Conservation (phyloP, 1,140 invertebrate genomes). For the Cotesia glomerata region DNA sequence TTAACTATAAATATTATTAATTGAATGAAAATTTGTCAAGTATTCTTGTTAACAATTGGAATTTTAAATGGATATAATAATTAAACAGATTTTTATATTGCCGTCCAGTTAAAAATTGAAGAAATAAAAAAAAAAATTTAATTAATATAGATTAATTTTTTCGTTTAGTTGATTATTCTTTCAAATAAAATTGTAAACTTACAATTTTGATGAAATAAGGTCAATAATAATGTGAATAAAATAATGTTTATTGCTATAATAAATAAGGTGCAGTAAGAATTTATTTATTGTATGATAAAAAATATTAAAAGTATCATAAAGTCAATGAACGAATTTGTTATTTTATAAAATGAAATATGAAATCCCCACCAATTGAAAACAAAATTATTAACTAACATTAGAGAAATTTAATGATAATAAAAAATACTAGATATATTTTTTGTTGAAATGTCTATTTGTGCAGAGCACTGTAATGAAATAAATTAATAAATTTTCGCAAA, state of each 20-base stretch:
- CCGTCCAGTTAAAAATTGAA: slow-evolving; percentile 40
- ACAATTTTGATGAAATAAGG: slow-evolving; percentile 6
- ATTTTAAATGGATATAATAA: slow-evolving; percentile 15
- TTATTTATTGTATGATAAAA: slow-evolving; percentile 3
- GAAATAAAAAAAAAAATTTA: slow-evolving; percentile 28
- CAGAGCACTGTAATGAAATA: slow-evolving; percentile 50
- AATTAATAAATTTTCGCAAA: slow-evolving; percentile 49
- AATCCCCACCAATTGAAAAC: slow-evolving; percentile 15
- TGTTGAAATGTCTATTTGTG: slow-evolving; percentile 46
- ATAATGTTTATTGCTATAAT: slow-evolving; percentile 36
- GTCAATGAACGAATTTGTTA: too few relatives aligned
- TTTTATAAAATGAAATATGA: slow-evolving; percentile 12
- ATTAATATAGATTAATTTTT: slow-evolving; percentile 21
- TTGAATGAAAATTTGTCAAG: slow-evolving; percentile 9
- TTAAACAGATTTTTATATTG: slow-evolving; percentile 44
- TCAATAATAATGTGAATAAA: background rate
- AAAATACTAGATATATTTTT: slow-evolving; percentile 35
- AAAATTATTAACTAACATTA: background rate
- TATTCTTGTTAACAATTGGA: slow-evolving; percentile 6
- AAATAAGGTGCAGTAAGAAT: slow-evolving; percentile 27
- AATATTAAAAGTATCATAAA: background rate
- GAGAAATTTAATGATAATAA: slow-evolving; percentile 18
- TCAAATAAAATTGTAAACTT: background rate
- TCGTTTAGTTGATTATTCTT: slow-evolving; percentile 9
- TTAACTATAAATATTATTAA: slow-evolving; percentile 11